Evolutionary conservation across 2,797 vertebrate genomes (phyloP), one percentile per base, ranked within the genome.

Genomic region (Enteromius argenteus): DNA sequence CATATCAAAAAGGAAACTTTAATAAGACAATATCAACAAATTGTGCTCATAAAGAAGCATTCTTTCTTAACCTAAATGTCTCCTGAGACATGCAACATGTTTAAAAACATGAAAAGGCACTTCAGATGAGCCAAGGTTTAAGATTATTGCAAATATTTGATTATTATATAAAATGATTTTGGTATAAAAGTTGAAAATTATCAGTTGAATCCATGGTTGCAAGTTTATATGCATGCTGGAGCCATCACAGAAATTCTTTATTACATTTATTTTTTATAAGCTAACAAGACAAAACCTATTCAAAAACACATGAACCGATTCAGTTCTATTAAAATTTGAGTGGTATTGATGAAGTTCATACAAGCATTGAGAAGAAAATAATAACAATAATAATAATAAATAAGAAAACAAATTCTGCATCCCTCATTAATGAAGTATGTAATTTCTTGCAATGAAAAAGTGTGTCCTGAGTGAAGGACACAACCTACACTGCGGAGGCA

Each of bases 1-100:
- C 44, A 87, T 93, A 91, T 89, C 87, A 94, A 93, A 94, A 94
- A 85, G 44, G 90, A 87, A 85, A 86, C 90, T 94, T 95, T 94
- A 94, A 91, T 95, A 78, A 69, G 83, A 82, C 30, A 83, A 76
- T 72, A 56, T 85, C 17, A 80, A 68, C 17, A 80, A 90, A 74
- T 27, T 53, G 44, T 68, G 62, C 68, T 81, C 21, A 37, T 10
- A 49, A 78, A 68, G 68, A 49, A 82, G 17, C 30, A 46, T 81
- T 32, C 4, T 35, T 56, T 49, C 49, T 17, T 64, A 10, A 39
- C 21, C 58, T 60, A 73, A 68, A 80, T 35, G 15, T 86, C 39
- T 88, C 27, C 81, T 74, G 76, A 84, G 72, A 81, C 77, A 67
- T 51, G 49, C 21, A 71, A 15, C 35, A 60, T 42, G 71, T 46